Base-by-base conservation (phyloP, 2,113 vertebrate genomes). In the Ciconia boyciana region DNA sequence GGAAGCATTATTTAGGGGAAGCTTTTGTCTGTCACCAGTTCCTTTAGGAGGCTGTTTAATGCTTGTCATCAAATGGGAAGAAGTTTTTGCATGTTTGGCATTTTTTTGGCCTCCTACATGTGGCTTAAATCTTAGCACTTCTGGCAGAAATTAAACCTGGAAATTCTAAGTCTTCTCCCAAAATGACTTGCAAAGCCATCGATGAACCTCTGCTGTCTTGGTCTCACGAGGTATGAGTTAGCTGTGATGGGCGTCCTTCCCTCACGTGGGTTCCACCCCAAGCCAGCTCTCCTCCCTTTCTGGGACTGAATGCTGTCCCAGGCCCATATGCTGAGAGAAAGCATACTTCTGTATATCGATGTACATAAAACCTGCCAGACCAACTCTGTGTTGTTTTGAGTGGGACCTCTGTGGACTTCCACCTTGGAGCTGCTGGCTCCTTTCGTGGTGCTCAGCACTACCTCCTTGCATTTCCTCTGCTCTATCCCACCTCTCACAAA, bases 311-410 rank as follows among this genome's bases (percentile, higher is more conserved):
- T 14, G 22, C 25, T 48, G 21, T 61, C 29, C 36, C 54, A 15
- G 87, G 44, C 17, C 10, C 16, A 31, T 17, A 19, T 2, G 8
- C 54, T 22, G 51, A 49, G 64, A 36, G 46, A 84, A 52, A 49
- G 10, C 34, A 15, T 25, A 2, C 15, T 48, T 51, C 20, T 58
- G 28, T 20, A 0, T 20, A 4, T 3, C 11, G 1, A 4, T 7
- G 28, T 24, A 8, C 6, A 3, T 6, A 13, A 70, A 93, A 24
- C 68, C 54, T 6, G 32, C 4, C 36, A 43, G 41, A 39, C 4
- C 36, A 34, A 3, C 43, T n/a, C 61, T 18, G 41, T 16, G 12
- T 9, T 49, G 34, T 36, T 89, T n/a, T 6, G 41, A 32, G 52
- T 5, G n/a, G 24, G 65, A 57, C 41, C 29, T 49, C 78, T 57